Evolutionary conservation across 37 sponge, comb jelly and placozoan species (phyloP).

Genomic region (Beroe ovata): DNA sequence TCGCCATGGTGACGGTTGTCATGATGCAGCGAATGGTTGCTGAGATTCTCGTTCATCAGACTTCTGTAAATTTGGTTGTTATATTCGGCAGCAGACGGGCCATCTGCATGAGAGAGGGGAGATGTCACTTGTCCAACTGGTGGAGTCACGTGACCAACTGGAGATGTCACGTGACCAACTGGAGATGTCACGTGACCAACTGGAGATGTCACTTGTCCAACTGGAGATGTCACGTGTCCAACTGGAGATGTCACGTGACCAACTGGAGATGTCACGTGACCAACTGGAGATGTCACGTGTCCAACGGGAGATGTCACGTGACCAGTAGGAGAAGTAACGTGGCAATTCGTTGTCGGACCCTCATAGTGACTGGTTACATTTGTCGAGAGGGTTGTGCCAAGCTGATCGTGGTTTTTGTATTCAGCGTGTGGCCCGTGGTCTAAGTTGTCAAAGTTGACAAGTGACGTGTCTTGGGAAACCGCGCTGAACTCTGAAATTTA

Average conservation of each 20-base stretch:
- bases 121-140: not conserved
- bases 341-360: not conserved
- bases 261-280: not conserved
- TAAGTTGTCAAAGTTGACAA: not conserved
- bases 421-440: not conserved
- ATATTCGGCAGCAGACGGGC: not conserved
- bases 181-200: conserved; percentile 2
- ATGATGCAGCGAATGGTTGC: not conserved
- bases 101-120: not conserved
- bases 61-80: not conserved
- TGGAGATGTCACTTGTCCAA: not conserved
- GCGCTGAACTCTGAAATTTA: conserved; percentile 50
- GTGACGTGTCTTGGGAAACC: conserved; percentile 7
- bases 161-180: not conserved
- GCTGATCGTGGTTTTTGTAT: too few species aligned
- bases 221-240: not conserved
- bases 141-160: too few species aligned
- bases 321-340: not conserved
- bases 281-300: conserved; percentile 16
- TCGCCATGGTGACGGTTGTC: not conserved
- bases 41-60: not conserved
- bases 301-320: conserved; percentile 33
- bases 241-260: not conserved
- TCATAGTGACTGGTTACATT: not conserved
- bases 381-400: too few species aligned